Conservation (phyloP, 2,113 vertebrate genomes). For the Cervus canadensis region DNA sequence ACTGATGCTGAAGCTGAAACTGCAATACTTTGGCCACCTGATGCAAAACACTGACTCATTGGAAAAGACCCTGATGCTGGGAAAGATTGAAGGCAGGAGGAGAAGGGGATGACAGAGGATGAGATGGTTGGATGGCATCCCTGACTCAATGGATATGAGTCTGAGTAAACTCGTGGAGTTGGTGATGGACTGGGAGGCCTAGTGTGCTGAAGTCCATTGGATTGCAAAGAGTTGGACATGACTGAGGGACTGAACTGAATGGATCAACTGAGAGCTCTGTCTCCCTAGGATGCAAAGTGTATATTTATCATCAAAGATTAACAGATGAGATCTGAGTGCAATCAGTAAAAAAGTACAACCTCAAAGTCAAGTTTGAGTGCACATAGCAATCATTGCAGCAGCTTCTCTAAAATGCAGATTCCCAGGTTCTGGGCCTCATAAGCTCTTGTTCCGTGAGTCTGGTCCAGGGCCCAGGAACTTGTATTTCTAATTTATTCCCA, state of each 20-base stretch:
- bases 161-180: background rate
- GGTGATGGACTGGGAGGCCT: background rate
- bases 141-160: background rate
- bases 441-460: background rate
- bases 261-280: background rate
- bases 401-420: background rate
- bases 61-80: background rate
- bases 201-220: background rate
- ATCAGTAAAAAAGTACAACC: background rate
- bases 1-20: background rate
- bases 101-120: background rate
- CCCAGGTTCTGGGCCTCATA: background rate
- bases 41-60: background rate
- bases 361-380: background rate
- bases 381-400: fast-evolving
- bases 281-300: background rate
- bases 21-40: background rate
- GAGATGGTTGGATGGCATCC: background rate
- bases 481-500: background rate
- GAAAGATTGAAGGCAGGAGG: background rate
- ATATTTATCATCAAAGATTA: background rate
- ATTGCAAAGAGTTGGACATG: fast-evolving
- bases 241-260: background rate
- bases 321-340: background rate
- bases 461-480: background rate